These are phyloP conservation scores for Gila robusta DNA, from an alignment of 2,797 vertebrate genomes.

Conservation along the genomic window DNA sequence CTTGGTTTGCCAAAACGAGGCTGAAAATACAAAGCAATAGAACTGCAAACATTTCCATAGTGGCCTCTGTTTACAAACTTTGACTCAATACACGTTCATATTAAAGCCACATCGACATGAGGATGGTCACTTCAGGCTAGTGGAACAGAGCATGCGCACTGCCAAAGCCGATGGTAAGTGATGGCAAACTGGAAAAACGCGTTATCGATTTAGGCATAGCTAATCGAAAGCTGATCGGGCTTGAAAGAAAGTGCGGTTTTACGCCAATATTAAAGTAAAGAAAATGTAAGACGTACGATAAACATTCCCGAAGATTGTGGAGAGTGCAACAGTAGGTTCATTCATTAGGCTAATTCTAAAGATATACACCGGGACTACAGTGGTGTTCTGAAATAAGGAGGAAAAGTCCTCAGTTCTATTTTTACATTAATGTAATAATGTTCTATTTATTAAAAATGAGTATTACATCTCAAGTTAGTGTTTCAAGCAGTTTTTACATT, in stretches of 20 bases:
- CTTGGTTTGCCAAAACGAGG: constrained; percentile 62
- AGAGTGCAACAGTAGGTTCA: background rate
- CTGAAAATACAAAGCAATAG: constrained; percentile 56
- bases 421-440: too few species aligned
- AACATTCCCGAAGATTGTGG: background rate
- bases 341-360: background rate
- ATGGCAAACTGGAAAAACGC: constrained; percentile 38
- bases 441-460: background rate
- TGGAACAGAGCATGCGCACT: constrained; percentile 60
- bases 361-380: background rate
- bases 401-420: background rate
- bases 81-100: background rate
- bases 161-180: background rate
- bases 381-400: too few species aligned
- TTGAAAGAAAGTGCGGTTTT: background rate
- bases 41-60: constrained; percentile 63
- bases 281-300: background rate
- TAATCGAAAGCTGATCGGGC: constrained; percentile 29
- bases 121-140: background rate
- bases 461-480: background rate
- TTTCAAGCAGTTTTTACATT: too few species aligned
- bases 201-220: constrained; percentile 50
- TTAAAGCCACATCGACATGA: constrained; percentile 72
- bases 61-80: background rate
- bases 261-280: background rate